Percentiles rank a stretch among this genome's conserved stretches.
Conservation (phyloP, 2,888 invertebrate species). For the Chouioia cunea region DNA sequence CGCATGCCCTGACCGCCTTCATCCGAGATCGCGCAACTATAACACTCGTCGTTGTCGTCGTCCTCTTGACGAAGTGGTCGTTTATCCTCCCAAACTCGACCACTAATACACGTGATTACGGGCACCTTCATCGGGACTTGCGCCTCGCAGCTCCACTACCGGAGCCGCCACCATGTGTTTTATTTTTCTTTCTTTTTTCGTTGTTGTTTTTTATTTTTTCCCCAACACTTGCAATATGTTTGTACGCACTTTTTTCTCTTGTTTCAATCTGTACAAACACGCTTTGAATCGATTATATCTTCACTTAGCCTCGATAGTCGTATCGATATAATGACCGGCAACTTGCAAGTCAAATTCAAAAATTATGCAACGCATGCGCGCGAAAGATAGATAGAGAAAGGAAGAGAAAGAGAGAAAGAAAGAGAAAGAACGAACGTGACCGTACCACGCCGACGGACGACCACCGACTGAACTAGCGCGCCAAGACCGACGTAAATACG, state of each 20-base stretch:
- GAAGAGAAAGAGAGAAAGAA: too few species aligned
- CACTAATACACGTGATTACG: conserved; percentile 21
- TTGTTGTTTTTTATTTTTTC: too few species aligned
- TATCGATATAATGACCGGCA: too few species aligned
- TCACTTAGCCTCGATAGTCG: too few species aligned
- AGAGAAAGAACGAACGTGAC: neutral
- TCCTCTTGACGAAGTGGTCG: conserved; percentile 38
- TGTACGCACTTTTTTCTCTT: too few species aligned
- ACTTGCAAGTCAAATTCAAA: neutral
- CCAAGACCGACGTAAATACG: conserved; percentile 34
- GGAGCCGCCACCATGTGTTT: conserved; percentile 14
- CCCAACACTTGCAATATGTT: too few species aligned
- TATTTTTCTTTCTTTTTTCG: neutral
- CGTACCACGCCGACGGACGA: conserved; percentile 38
- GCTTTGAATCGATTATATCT: too few species aligned
- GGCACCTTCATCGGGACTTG: conserved; percentile 28
- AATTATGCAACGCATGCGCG: neutral
- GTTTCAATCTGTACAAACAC: too few species aligned
- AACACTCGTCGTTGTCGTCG: conserved; percentile 49
- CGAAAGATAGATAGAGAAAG: neutral
- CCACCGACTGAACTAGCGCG: conserved; percentile 41
- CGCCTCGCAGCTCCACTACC: conserved; percentile 3
- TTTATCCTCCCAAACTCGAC: conserved; percentile 14
- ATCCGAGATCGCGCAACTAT: conserved; percentile 67
- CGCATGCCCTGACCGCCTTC: conserved; percentile 67